Evolutionary conservation across 2,888 invertebrate species (phyloP).

Genomic region (Synergus itoensis): DNA sequence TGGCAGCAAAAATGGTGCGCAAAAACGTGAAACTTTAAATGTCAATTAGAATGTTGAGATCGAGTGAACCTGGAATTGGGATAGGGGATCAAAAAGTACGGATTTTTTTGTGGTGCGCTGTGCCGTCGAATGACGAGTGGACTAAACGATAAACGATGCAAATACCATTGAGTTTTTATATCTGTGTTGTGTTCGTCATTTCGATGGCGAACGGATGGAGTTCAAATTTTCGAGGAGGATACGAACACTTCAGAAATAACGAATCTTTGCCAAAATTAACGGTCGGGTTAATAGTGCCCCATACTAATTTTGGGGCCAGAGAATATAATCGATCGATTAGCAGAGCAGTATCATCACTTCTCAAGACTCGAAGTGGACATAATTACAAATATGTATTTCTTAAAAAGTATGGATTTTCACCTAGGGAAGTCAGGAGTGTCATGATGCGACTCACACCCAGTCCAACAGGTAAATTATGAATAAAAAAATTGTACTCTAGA

Average conservation of each 20-base stretch:
- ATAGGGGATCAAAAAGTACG: neutral
- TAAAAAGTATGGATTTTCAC: slow-evolving; percentile 83
- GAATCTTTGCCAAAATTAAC: slow-evolving; percentile 74
- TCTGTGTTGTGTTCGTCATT: slow-evolving; percentile 63
- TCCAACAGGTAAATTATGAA: slow-evolving; percentile 83
- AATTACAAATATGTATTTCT: slow-evolving; percentile 80
- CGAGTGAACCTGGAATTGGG: neutral
- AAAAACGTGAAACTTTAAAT: neutral
- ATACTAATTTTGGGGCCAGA: slow-evolving; percentile 83
- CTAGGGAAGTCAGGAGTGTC: slow-evolving; percentile 82
- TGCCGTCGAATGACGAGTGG: slow-evolving; percentile 1
- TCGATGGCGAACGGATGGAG: slow-evolving; percentile 61
- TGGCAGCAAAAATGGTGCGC: neutral
- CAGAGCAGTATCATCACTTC: slow-evolving; percentile 81
- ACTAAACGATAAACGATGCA: slow-evolving; percentile 57
- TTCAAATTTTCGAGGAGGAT: slow-evolving; percentile 51
- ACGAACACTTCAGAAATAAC: slow-evolving; percentile 49
- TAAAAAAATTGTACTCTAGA: neutral
- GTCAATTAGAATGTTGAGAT: slow-evolving; percentile 1
- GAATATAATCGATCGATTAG: slow-evolving; percentile 85
- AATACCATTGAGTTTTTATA: slow-evolving; percentile 57
- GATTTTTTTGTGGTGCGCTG: neutral
- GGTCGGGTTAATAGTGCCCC: slow-evolving; percentile 82
- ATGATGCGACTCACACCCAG: slow-evolving; percentile 87
- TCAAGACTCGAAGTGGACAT: slow-evolving; percentile 68